These are phyloP conservation scores for Heteractis magnifica DNA, from an alignment of 92 coral and sea anemone species.

Conservation along the genomic window DNA sequence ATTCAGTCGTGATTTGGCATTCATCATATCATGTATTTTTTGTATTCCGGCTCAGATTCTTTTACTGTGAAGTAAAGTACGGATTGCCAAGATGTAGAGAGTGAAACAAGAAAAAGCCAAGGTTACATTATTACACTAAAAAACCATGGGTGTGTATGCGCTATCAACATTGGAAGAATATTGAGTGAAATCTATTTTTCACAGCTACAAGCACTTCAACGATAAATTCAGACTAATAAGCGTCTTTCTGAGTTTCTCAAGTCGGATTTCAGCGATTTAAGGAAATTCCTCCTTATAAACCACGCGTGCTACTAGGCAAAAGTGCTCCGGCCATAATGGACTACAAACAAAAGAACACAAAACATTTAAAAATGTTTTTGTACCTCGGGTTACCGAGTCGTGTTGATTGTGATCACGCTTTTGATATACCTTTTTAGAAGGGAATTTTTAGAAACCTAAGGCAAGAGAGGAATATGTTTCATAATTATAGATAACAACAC, in stretches of 20 bases:
- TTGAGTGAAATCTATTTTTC: neutral
- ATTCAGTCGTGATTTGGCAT: neutral
- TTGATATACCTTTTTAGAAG: neutral
- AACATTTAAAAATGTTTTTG: neutral
- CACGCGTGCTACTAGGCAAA: neutral
- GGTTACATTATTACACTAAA: neutral
- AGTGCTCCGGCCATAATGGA: neutral
- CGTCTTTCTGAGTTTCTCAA: neutral
- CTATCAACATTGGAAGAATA: no score
- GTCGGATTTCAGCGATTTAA: neutral
- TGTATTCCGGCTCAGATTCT: neutral
- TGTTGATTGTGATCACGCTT: neutral
- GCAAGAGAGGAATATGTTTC: neutral
- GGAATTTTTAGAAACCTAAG: neutral
- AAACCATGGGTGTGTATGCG: neutral
- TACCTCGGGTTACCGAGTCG: neutral
- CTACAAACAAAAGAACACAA: neutral
- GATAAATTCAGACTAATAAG: neutral
- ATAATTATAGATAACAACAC: slow-evolving; percentile 28
- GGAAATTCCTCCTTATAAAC: neutral
- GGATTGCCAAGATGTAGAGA: neutral
- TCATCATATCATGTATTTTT: neutral
- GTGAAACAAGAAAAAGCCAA: neutral
- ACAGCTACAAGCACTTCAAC: neutral
- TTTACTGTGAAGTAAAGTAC: neutral